These are phyloP conservation scores for Ichneumoninae sp. DNA, from an alignment of 2,888 invertebrate species.

Conservation along the genomic window DNA sequence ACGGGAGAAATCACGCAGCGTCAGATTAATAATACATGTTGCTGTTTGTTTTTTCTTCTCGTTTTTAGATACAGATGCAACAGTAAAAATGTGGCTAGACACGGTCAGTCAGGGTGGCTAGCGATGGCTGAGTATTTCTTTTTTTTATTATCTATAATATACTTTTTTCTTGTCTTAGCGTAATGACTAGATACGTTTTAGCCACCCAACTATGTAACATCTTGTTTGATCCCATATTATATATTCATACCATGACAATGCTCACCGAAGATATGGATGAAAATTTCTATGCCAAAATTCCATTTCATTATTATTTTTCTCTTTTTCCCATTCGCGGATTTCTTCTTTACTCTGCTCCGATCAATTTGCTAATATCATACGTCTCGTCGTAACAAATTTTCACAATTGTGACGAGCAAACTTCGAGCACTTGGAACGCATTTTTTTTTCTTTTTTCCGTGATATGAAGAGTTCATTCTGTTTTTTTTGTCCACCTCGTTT, in stretches of 20 bases:
- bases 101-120: constrained; percentile 80
- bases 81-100: constrained; percentile 77
- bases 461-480: constrained; percentile 32
- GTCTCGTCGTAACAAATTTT: constrained; percentile 18
- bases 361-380: constrained; percentile 43
- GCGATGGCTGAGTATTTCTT: constrained; percentile 77
- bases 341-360: constrained; percentile 21
- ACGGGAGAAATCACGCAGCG: constrained; percentile 72
- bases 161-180: constrained; percentile 75
- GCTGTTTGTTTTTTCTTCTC: constrained; percentile 26
- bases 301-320: constrained; percentile 59
- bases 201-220: constrained; percentile 80
- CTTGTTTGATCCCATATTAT: constrained; percentile 82
- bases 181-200: constrained; percentile 83
- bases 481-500: background rate
- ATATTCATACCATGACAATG: constrained; percentile 75
- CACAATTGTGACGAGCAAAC: constrained; percentile 38
- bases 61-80: constrained; percentile 71
- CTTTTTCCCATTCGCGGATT: constrained; percentile 44
- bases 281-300: constrained; percentile 80
- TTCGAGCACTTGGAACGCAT: constrained; percentile 27
- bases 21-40: constrained; percentile 66
- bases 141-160: constrained; percentile 69
- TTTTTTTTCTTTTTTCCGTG: constrained; percentile 18
- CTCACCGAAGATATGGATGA: constrained; percentile 75